Conservation (phyloP, 1,140 invertebrate genomes). For the Procambarus clarkii region DNA sequence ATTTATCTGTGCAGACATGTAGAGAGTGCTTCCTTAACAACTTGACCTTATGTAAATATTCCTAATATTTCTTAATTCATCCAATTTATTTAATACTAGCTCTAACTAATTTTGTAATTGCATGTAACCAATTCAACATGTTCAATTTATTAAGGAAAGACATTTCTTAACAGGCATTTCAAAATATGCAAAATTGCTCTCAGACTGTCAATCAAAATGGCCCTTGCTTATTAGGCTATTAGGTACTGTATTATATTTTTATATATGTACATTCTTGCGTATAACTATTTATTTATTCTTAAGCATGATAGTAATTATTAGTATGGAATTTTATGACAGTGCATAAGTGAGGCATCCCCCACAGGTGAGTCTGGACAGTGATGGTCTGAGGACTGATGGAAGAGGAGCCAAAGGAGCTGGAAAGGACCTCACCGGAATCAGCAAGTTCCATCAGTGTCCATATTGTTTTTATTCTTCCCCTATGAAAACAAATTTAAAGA, state of each 20-base stretch:
- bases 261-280: neutral
- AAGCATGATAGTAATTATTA: neutral
- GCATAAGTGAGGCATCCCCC: constrained; percentile 29
- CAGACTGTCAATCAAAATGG: too few relatives aligned
- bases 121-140: too few relatives aligned
- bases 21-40: too few relatives aligned
- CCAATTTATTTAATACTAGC: too few relatives aligned
- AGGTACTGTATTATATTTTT: neutral
- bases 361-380: constrained; percentile 42
- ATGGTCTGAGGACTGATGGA: constrained; percentile 6
- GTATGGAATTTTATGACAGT: neutral
- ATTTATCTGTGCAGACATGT: too few relatives aligned
- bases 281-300: neutral
- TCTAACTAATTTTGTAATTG: too few relatives aligned
- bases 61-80: too few relatives aligned
- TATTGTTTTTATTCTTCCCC: constrained; percentile 49
- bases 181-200: too few relatives aligned
- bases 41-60: too few relatives aligned
- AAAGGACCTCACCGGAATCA: constrained; percentile 1
- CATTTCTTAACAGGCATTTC: too few relatives aligned
- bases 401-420: constrained; percentile 5
- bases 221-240: too few relatives aligned
- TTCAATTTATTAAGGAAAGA: too few relatives aligned
- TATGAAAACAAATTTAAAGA: constrained; percentile 56
- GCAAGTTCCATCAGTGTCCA: constrained; percentile 60